A percentile compares a stretch with the other conserved stretches of the same genome.
Evolutionary conservation across 1,140 invertebrate genomes (phyloP).

Genomic region (Cecropterus lyciades): DNA sequence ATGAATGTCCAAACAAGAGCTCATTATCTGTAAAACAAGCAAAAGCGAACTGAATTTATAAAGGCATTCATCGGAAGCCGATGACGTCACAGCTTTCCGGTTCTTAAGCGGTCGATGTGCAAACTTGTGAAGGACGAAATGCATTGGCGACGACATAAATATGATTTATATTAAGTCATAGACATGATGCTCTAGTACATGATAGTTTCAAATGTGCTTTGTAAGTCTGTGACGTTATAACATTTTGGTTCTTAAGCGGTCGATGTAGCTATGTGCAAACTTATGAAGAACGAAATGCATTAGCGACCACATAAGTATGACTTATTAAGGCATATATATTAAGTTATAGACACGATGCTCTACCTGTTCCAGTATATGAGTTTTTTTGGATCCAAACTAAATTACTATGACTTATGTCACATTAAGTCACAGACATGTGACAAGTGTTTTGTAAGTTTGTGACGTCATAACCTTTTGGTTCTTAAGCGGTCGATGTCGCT

Average conservation of each 20-base stretch:
- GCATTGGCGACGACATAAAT: not conserved
- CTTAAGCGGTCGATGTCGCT: not conserved
- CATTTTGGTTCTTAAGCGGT: constrained; percentile 9
- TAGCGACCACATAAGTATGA: not conserved
- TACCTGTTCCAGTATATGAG: too few species aligned
- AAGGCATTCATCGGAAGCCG: constrained; percentile 18
- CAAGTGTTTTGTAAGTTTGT: too few species aligned
- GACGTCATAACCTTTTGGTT: constrained; percentile 22
- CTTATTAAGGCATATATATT: too few species aligned
- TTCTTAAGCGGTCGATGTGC: constrained; percentile 1
- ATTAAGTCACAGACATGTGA: too few species aligned
- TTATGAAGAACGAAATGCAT: not conserved
- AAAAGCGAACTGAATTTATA: constrained; percentile 11
- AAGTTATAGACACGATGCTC: too few species aligned
- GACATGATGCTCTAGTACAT: too few species aligned
- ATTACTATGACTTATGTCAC: too few species aligned
- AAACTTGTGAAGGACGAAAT: constrained; percentile 2
- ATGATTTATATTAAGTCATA: too few species aligned
- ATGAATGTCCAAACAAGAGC: constrained; percentile 14
- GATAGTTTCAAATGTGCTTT: too few species aligned
- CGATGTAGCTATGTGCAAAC: not conserved
- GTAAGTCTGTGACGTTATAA: constrained; percentile 18
- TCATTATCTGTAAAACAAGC: constrained; percentile 15
- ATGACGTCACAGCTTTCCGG: constrained; percentile 21
- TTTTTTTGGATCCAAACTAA: too few species aligned